Evolutionary conservation across 2,797 vertebrate species (phyloP).

Genomic region (Mormyrus hasselquistii): DNA sequence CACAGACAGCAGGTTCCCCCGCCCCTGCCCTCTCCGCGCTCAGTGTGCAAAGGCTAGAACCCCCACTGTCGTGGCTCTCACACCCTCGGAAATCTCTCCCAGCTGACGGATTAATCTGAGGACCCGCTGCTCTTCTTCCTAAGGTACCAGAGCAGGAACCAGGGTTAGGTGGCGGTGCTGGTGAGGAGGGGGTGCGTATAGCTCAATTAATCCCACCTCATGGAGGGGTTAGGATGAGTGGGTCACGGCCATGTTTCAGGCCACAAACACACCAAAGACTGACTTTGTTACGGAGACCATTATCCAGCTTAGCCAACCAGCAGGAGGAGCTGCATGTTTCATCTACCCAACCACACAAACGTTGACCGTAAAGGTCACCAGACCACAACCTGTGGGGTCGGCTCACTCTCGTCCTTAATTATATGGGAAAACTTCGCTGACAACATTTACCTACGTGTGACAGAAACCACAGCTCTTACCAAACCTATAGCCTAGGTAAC

Average conservation of each 20-base stretch:
- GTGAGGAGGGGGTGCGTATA: background rate
- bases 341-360: background rate
- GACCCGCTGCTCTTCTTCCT: background rate
- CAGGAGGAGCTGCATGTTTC: background rate
- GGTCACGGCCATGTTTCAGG: background rate
- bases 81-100: background rate
- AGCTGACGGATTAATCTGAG: background rate
- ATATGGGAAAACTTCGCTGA: background rate
- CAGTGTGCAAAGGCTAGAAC: background rate
- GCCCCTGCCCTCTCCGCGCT: background rate
- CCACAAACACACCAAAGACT: background rate
- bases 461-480: background rate
- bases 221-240: background rate
- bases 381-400: background rate
- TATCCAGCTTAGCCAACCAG: background rate
- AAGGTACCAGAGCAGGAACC: background rate
- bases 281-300: background rate
- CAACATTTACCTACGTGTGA: background rate
- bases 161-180: background rate
- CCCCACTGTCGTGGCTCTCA: background rate
- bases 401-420: background rate
- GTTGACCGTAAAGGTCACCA: conserved; percentile 5
- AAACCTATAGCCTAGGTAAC: background rate
- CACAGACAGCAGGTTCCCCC: background rate
- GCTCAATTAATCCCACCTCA: background rate